Evolutionary conservation across 2,113 vertebrate species (phyloP).

Genomic region (Calidris pygmaea): DNA sequence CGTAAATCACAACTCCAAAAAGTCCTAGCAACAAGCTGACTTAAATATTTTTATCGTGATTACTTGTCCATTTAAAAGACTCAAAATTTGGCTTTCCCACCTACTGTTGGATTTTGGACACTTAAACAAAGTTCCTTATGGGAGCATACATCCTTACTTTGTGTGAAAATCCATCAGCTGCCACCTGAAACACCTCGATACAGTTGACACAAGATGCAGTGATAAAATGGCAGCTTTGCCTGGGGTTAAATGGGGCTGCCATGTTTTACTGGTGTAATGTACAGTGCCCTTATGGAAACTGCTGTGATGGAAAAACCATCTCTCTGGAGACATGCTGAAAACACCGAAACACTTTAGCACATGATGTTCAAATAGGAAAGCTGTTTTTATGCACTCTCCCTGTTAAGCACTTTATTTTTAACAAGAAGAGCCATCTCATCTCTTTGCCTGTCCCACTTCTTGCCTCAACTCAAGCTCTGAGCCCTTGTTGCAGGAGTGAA

Average conservation of each 20-base stretch:
- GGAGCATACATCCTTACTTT: neutral
- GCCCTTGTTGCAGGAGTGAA: neutral
- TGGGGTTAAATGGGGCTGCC: neutral
- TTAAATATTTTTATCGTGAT: neutral
- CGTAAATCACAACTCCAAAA: neutral
- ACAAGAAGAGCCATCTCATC: neutral
- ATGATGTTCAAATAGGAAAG: neutral
- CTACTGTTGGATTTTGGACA: neutral
- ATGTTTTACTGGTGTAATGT: neutral
- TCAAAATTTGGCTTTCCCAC: neutral
- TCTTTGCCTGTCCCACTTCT: neutral
- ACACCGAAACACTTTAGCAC: neutral
- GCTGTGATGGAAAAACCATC: neutral
- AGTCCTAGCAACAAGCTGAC: neutral
- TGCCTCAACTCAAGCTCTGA: neutral
- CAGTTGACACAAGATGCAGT: neutral
- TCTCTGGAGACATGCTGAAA: neutral
- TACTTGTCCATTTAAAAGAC: neutral
- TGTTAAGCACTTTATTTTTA: neutral
- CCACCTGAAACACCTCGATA: neutral
- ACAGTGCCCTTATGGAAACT: neutral
- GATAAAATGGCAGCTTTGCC: neutral
- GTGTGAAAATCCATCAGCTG: neutral
- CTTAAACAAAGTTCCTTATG: neutral
- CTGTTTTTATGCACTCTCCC: neutral